phyloP scores from a whole-genome alignment of 2,797 vertebrate species.

The Hippocampus kuda region DNA sequence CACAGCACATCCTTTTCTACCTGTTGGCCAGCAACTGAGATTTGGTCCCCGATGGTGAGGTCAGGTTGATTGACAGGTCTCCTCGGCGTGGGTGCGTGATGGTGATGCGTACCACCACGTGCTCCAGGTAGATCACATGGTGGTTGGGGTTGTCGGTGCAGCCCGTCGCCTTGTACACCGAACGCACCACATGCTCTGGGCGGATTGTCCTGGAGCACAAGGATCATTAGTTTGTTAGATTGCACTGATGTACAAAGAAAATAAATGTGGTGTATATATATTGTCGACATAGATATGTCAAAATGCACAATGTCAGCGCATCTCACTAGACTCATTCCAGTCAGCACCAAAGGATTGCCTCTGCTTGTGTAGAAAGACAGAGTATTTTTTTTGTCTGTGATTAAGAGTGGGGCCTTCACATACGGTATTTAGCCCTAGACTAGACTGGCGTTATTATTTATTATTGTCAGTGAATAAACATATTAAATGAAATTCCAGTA shows the following conservation, averaged over 20 bases:
- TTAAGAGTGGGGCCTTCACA: not conserved
- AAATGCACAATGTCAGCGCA: not conserved
- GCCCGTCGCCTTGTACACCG: conserved; percentile 95
- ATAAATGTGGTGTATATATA: not conserved
- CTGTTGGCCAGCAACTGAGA: conserved; percentile 97
- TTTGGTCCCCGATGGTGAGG: conserved; percentile 95
- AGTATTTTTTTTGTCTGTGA: not conserved
- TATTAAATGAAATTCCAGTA: too few relatives aligned
- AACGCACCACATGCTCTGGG: conserved; percentile 87
- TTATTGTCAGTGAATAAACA: too few relatives aligned
- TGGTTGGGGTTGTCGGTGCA: conserved; percentile 90
- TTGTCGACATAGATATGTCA: not conserved
- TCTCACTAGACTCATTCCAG: not conserved
- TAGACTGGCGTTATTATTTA: too few relatives aligned
- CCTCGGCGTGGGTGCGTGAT: conserved; percentile 93
- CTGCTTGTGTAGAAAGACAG: not conserved
- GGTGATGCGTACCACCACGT: conserved; percentile 91
- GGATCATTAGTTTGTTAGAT: not conserved
- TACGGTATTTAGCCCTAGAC: too few relatives aligned
- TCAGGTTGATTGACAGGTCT: conserved; percentile 95
- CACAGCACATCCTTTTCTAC: conserved; percentile 49
- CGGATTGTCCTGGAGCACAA: conserved; percentile 80
- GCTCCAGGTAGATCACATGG: conserved; percentile 94
- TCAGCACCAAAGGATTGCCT: not conserved
- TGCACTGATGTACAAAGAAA: not conserved